phyloP scores from a whole-genome alignment of 2,113 vertebrate genomes.

The Sander lucioperca region DNA sequence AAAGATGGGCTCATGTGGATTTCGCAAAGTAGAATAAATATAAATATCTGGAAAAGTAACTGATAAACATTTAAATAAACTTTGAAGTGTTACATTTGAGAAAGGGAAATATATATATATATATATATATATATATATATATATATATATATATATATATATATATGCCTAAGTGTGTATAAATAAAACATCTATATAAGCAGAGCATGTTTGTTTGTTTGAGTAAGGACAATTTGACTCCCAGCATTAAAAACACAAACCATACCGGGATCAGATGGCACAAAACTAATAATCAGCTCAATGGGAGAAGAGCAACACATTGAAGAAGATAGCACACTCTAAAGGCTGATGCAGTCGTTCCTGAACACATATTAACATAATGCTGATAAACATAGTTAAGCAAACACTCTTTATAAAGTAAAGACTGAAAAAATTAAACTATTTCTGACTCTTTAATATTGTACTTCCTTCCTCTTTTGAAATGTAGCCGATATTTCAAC shows the following conservation, averaged over 20 bases:
- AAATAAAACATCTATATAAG: neutral
- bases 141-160: no score
- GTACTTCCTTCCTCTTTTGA: neutral
- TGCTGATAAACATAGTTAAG: no score
- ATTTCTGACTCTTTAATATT: neutral
- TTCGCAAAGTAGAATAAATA: no score
- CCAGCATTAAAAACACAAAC: conserved; percentile 55
- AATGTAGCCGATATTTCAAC: neutral
- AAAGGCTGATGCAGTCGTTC: conserved; percentile 17
- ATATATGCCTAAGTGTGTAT: neutral
- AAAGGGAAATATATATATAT: no score
- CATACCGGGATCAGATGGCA: neutral
- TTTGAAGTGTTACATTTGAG: no score
- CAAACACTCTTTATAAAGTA: no score
- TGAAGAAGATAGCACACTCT: conserved; percentile 19
- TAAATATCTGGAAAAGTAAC: no score
- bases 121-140: no score
- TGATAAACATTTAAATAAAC: no score
- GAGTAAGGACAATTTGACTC: conserved; percentile 41
- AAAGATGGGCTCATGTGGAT: no score
- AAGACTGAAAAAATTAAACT: no score
- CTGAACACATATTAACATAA: conserved; percentile 38
- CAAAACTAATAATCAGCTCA: conserved; percentile 5
- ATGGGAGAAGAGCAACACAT: conserved; percentile 16
- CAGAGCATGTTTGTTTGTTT: neutral